A percentile compares a stretch with the other conserved stretches of the same genome.
Conservation (phyloP, 1,140 invertebrate genomes). For the Drosophila pseudoobscura region DNA sequence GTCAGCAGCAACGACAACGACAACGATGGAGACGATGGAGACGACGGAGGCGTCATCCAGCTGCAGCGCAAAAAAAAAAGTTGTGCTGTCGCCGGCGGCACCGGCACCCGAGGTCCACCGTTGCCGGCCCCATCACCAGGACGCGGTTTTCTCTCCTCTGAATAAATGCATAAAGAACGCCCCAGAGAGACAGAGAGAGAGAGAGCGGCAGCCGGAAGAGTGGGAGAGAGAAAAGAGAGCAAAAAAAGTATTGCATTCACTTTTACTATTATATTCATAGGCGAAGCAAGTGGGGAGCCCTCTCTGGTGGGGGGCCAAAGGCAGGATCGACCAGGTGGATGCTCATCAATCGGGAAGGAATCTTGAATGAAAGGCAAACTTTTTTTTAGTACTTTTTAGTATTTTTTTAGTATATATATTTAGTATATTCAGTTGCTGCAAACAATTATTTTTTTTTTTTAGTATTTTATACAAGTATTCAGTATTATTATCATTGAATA, state of each 20-base stretch:
- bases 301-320: not conserved
- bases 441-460: no score
- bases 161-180: slow-evolving; percentile 53
- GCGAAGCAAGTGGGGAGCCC: slow-evolving; percentile 32
- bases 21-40: not conserved
- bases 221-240: slow-evolving; percentile 1
- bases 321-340: not conserved
- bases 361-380: no score
- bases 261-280: slow-evolving; percentile 81
- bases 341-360: not conserved
- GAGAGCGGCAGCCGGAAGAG: not conserved
- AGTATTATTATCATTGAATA: no score
- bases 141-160: slow-evolving; percentile 41
- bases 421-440: no score
- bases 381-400: no score
- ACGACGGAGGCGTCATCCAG: slow-evolving; percentile 5
- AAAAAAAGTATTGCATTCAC: slow-evolving; percentile 67
- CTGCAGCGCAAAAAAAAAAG: slow-evolving; percentile 18
- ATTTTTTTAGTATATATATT: no score
- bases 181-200: slow-evolving; percentile 1
- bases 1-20: slow-evolving; percentile 38
- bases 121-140: slow-evolving; percentile 33
- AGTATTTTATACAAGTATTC: no score
- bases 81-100: slow-evolving; percentile 3
- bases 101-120: slow-evolving; percentile 24